Evolutionary conservation across 2,888 invertebrate species (phyloP), one percentile per base, ranked within the genome.

Genomic region (Disparrhopalites patrizii): DNA sequence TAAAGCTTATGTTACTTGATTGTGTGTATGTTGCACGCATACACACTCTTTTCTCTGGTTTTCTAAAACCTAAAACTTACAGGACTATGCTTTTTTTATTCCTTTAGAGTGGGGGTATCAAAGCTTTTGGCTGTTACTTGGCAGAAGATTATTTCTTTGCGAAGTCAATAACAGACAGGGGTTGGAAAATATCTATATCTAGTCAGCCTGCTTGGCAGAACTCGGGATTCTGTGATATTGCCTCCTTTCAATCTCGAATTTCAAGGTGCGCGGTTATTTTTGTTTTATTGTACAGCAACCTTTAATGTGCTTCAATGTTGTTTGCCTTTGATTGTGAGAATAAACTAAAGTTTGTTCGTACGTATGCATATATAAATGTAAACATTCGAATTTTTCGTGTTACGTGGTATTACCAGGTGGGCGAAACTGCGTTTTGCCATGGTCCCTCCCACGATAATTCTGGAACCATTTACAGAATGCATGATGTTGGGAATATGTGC

Each of bases 61-160:
- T n/a, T n/a, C n/a, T n/a, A n/a, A n/a, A n/a, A n/a, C n/a, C 10
- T 8, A 10, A 23, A 20, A 36, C 4, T 56, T 25, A n/a, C 31
- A 36, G 27, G 36, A 31, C 36, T 56, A 31, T 56, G 5, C 15
- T 18, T 38, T n/a, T 36, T 28, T 60, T 47, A 47, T 18, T 38
- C 43, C 23, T 58, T 38, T 13, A 73, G 72, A 72, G 88, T 61
- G 99, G 98, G 2, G 99, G 98, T 0, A 82, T 99, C 66, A 86
- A 89, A 74, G 85, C 88, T 3, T 97, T 99, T 79, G 93, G 91
- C 3, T 89, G 91, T 75, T 99, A 95, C 80, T 82, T 99, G 56
- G 99, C 99, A 0, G 99, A 99, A 81, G 99, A 99, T 80, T 99
- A 91, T 82, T 99, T 99, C 79, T 90, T 99, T 78, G 95, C 96